Percentiles rank a stretch among this genome's conserved stretches.
Evolutionary conservation across 2,113 vertebrate species (phyloP).

Genomic region (Chloropsis cyanopogon): DNA sequence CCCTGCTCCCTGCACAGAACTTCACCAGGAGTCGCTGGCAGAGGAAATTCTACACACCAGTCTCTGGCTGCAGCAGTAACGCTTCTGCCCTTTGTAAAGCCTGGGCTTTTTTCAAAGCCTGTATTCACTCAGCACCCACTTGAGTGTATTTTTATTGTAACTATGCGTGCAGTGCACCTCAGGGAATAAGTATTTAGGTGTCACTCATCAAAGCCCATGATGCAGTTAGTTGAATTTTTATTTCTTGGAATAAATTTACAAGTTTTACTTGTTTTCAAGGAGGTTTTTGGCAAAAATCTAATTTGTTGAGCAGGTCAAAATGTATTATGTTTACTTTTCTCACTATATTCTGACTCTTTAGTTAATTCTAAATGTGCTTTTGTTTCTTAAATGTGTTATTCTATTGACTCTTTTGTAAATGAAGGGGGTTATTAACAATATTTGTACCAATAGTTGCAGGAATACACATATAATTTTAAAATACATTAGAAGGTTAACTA

Average conservation of each 20-base stretch:
- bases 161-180: background rate
- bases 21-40: background rate
- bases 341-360: background rate
- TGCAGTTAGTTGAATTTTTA: constrained; percentile 4
- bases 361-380: background rate
- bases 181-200: background rate
- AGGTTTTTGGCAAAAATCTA: background rate
- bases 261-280: background rate
- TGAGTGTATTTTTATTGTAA: background rate
- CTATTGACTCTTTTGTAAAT: background rate
- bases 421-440: background rate
- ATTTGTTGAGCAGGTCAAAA: background rate
- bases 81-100: background rate
- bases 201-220: background rate
- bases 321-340: background rate
- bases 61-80: background rate
- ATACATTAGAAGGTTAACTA: background rate
- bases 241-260: background rate
- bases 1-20: background rate
- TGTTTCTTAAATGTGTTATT: background rate
- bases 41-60: background rate
- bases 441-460: background rate
- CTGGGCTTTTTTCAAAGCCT: background rate
- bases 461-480: background rate
- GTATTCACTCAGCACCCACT: background rate